Conservation (phyloP, 1,140 invertebrate genomes). For the Trissolcus basalis region DNA sequence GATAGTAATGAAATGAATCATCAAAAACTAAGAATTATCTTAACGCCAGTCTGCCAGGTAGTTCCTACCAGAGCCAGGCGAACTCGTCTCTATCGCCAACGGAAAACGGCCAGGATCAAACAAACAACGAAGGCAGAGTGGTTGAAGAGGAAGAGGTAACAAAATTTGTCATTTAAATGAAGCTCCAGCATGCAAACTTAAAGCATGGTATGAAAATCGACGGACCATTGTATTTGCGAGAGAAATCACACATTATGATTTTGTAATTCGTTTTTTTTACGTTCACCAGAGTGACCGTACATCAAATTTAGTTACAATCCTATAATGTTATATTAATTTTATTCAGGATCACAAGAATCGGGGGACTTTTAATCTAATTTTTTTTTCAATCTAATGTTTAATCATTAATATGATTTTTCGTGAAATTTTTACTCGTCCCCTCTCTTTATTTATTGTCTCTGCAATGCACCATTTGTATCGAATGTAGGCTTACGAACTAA, state of each 20-base stretch:
- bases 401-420: too few relatives aligned
- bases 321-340: too few relatives aligned
- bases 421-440: too few relatives aligned
- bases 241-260: too few relatives aligned
- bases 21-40: constrained; percentile 63
- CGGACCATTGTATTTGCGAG: constrained; percentile 12
- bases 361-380: too few relatives aligned
- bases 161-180: constrained; percentile 56
- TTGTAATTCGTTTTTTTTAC: too few relatives aligned
- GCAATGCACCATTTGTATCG: too few relatives aligned
- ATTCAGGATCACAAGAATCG: too few relatives aligned
- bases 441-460: constrained; percentile 16
- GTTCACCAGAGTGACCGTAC: too few relatives aligned
- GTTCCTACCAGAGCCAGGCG: constrained; percentile 66
- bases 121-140: constrained; percentile 22
- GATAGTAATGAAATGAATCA: background rate
- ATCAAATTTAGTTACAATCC: too few relatives aligned
- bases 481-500: too few relatives aligned
- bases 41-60: constrained; percentile 70
- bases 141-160: constrained; percentile 57
- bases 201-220: constrained; percentile 48
- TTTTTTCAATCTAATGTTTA: too few relatives aligned
- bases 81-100: constrained; percentile 59
- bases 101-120: constrained; percentile 64
- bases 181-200: constrained; percentile 39